Evolutionary conservation across 2,113 vertebrate genomes (phyloP).

Genomic region (Poeciliopsis prolifica): DNA sequence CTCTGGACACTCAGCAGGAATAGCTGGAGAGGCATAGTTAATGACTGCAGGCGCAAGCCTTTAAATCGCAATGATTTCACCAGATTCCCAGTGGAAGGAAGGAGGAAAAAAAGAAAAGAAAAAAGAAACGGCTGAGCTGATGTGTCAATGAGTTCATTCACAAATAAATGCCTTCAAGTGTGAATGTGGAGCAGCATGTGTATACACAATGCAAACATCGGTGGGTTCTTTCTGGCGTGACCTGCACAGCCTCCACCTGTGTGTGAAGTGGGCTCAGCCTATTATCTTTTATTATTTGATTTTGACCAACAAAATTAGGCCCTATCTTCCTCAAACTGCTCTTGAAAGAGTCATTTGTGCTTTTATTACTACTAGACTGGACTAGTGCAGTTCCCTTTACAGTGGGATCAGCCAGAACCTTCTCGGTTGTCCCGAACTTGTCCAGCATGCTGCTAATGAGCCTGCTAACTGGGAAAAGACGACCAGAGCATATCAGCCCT

Average conservation of each 20-base stretch:
- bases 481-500: no score
- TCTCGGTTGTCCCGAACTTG: no score
- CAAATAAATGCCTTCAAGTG: slow-evolving; percentile 31
- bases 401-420: no score
- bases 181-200: slow-evolving; percentile 11
- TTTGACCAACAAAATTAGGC: no score
- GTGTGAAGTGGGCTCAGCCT: slow-evolving; percentile 2
- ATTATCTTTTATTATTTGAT: no score
- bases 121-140: slow-evolving; percentile 15
- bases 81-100: slow-evolving; percentile 18
- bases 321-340: no score
- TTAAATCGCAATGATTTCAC: slow-evolving; percentile 7
- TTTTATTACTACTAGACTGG: no score
- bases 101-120: not conserved
- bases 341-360: no score
- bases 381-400: no score
- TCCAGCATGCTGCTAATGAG: no score
- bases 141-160: slow-evolving; percentile 56
- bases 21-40: not conserved
- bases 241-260: slow-evolving; percentile 6
- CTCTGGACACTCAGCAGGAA: not conserved
- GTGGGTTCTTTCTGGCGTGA: not conserved
- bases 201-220: slow-evolving; percentile 3
- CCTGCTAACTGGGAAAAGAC: no score
- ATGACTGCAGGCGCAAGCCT: slow-evolving; percentile 30